Conservation (phyloP, 92 coral and sea anemone species). For the Porites lobata region DNA sequence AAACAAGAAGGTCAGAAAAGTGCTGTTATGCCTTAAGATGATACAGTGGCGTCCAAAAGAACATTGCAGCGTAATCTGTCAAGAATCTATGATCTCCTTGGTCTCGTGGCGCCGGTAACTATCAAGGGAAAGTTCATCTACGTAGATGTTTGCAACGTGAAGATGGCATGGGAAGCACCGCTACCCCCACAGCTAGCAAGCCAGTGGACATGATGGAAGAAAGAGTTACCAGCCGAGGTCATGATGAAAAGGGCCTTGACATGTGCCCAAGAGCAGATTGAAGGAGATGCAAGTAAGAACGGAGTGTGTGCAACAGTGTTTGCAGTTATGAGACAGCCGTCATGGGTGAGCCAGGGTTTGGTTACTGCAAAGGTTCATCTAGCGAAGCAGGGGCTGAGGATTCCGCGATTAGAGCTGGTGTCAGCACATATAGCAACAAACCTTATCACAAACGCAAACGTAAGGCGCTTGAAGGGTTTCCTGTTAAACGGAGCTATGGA, state of each 20-base stretch:
- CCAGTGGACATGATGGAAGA: background rate
- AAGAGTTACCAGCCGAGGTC: conserved; percentile 24
- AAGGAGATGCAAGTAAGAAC: conserved; percentile 27
- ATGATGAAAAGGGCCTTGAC: background rate
- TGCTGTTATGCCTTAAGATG: too few species aligned
- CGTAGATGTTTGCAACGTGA: too few species aligned
- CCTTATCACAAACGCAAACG: conserved; percentile 15
- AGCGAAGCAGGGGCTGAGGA: conserved; percentile 53
- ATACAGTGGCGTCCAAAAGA: too few species aligned
- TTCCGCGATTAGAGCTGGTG: conserved; percentile 44
- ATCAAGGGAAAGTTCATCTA: too few species aligned
- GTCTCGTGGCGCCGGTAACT: too few species aligned
- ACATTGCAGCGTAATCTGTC: too few species aligned
- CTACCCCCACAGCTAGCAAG: background rate
- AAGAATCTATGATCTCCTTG: too few species aligned
- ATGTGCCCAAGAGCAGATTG: background rate
- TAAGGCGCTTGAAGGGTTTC: conserved; percentile 44
- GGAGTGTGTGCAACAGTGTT: conserved; percentile 12
- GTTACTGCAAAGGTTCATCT: conserved; percentile 41
- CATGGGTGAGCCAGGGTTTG: conserved; percentile 18
- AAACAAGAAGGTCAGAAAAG: too few species aligned
- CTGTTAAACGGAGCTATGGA: conserved; percentile 20
- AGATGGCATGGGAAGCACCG: too few species aligned
- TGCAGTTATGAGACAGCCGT: conserved; percentile 22
- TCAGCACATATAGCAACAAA: conserved; percentile 30